Conservation (phyloP, 1,140 invertebrate genomes). For the Ips nitidus region DNA sequence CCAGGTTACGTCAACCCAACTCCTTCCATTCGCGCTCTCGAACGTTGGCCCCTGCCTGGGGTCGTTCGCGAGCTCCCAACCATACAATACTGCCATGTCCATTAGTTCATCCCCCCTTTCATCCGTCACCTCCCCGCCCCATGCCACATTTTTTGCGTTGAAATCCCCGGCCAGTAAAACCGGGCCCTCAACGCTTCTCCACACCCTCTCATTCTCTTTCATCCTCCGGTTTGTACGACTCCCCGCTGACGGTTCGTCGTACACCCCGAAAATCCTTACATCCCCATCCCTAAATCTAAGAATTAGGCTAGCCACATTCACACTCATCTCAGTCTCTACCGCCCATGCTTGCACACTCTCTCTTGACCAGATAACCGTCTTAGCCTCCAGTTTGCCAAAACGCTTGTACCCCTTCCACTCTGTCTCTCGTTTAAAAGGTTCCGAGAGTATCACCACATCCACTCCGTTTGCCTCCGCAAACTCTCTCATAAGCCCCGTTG, state of each 20-base stretch:
- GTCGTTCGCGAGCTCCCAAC: too few relatives aligned
- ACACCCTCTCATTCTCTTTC: not conserved
- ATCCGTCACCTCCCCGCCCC: too few relatives aligned
- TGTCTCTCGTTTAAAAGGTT: not conserved
- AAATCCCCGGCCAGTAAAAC: too few relatives aligned
- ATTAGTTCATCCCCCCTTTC: too few relatives aligned
- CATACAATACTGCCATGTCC: too few relatives aligned
- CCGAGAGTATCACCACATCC: not conserved
- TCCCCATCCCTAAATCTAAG: not conserved
- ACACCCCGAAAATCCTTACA: not conserved
- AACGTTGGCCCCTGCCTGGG: too few relatives aligned
- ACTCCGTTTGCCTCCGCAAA: not conserved
- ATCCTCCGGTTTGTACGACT: not conserved
- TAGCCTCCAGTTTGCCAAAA: not conserved
- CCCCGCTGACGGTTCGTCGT: not conserved
- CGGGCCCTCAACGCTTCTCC: not conserved
- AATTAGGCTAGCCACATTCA: not conserved
- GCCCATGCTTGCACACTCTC: not conserved
- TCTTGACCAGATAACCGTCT: not conserved
- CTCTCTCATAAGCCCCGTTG: not conserved
- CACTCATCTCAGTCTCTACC: not conserved
- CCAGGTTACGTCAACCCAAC: too few relatives aligned
- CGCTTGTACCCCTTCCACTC: not conserved
- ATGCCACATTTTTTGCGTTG: too few relatives aligned
- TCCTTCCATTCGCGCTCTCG: too few relatives aligned